Conservation (phyloP, 1,140 invertebrate genomes). For the Vanessa atalanta region DNA sequence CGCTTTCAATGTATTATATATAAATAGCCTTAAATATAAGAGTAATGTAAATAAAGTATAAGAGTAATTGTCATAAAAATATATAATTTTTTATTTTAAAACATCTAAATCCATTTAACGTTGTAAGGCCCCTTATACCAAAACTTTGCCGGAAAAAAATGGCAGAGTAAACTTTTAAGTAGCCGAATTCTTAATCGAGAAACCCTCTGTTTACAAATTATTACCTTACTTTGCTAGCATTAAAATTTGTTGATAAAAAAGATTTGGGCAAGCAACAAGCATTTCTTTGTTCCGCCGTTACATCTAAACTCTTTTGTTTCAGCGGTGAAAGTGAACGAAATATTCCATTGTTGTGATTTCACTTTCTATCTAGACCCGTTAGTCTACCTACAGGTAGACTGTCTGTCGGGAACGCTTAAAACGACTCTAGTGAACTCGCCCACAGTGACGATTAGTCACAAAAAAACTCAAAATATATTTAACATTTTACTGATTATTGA, state of each 20-base stretch:
- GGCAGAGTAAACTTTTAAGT: background rate
- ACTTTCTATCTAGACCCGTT: slow-evolving; percentile 38
- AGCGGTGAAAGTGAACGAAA: slow-evolving; percentile 35
- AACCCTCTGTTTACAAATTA: background rate
- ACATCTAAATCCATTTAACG: background rate
- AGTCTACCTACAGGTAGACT: slow-evolving; percentile 17
- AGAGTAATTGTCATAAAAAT: no score
- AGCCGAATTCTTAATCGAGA: background rate
- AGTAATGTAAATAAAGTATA: no score
- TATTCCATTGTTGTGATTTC: slow-evolving; percentile 38
- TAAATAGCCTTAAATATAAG: no score
- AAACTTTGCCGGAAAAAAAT: background rate
- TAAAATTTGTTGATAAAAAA: background rate
- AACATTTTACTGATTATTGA: no score
- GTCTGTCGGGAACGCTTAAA: background rate
- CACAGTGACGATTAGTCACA: background rate
- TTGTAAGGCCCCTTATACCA: background rate
- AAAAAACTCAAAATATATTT: background rate
- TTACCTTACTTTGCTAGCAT: background rate
- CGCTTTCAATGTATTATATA: no score
- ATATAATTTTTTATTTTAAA: background rate
- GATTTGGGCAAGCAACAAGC: background rate
- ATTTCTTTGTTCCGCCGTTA: background rate
- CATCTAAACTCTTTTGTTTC: slow-evolving; percentile 36
- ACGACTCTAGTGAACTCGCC: background rate